Evolutionary conservation across 2,797 vertebrate species (phyloP).

Genomic region (Hypotaenidia okinawae): DNA sequence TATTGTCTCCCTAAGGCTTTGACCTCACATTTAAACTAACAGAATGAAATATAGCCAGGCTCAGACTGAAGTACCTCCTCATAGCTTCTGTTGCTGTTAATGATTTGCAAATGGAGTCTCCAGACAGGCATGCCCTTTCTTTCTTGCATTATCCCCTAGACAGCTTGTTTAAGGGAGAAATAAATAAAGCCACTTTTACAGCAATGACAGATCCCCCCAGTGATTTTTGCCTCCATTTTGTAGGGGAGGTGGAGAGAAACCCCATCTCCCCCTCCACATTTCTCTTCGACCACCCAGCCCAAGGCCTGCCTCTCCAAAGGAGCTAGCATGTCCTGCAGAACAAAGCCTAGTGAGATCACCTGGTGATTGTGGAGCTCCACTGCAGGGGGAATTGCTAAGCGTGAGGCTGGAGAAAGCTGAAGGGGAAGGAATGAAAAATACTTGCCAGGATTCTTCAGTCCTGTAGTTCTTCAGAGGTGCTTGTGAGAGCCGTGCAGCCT

Average conservation of each 20-base stretch:
- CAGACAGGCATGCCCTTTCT: neutral
- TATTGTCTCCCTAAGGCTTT: constrained; percentile 3
- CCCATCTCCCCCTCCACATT: neutral
- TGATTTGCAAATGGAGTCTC: constrained; percentile 14
- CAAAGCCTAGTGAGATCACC: neutral
- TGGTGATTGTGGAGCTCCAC: neutral
- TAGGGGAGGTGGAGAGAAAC: neutral
- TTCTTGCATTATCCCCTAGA: neutral
- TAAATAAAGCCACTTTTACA: neutral
- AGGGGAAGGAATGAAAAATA: neutral
- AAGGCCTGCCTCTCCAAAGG: neutral
- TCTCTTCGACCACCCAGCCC: neutral
- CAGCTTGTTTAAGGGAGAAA: neutral
- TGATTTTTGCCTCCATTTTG: neutral
- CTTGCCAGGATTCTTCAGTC: neutral
- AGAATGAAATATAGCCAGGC: constrained; percentile 12
- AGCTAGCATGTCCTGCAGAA: neutral
- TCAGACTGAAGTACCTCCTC: neutral
- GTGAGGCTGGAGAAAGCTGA: neutral
- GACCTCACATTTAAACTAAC: neutral
- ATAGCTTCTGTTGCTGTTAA: neutral
- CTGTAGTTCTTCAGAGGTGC: neutral
- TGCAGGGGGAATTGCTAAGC: neutral
- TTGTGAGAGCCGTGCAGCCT: neutral
- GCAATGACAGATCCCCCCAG: neutral